phyloP scores from a whole-genome alignment of 2,888 invertebrate species.

The Drosophila conformis region DNA sequence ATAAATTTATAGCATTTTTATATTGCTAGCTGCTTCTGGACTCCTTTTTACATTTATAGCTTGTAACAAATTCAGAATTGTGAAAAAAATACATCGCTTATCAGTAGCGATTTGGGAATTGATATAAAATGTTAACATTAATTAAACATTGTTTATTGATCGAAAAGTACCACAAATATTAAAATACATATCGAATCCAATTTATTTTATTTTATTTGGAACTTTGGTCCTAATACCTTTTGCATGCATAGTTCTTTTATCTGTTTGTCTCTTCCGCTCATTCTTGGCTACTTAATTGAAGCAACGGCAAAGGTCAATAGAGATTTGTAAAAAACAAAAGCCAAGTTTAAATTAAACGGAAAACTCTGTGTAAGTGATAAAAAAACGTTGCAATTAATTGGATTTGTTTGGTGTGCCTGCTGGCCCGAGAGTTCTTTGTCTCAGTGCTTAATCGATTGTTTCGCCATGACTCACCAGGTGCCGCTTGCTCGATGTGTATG shows the following conservation, averaged over 20 bases:
- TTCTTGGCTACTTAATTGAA: slow-evolving; percentile 1
- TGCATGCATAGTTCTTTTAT: background rate
- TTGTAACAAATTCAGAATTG: background rate
- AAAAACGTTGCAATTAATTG: slow-evolving; percentile 70
- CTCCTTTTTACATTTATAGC: background rate
- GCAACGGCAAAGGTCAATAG: slow-evolving; percentile 26
- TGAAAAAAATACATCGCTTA: background rate
- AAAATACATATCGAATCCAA: no score
- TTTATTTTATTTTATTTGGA: background rate
- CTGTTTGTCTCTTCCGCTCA: background rate
- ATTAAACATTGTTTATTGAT: background rate
- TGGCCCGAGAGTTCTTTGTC: slow-evolving; percentile 32
- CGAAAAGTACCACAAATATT: background rate
- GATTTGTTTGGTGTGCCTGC: slow-evolving; percentile 65
- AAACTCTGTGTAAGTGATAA: slow-evolving; percentile 14
- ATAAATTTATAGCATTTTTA: background rate
- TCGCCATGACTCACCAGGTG: slow-evolving; percentile 71
- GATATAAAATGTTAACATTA: background rate
- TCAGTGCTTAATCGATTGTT: slow-evolving; percentile 9
- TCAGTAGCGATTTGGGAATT: background rate
- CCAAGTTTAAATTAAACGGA: slow-evolving; percentile 26
- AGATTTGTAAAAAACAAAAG: slow-evolving; percentile 37
- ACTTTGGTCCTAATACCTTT: background rate
- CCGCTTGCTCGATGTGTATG: slow-evolving; percentile 84
- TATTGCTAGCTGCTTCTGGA: background rate